Evolutionary conservation across 1,140 invertebrate species (phyloP).

Genomic region (Drosophila ficusphila): DNA sequence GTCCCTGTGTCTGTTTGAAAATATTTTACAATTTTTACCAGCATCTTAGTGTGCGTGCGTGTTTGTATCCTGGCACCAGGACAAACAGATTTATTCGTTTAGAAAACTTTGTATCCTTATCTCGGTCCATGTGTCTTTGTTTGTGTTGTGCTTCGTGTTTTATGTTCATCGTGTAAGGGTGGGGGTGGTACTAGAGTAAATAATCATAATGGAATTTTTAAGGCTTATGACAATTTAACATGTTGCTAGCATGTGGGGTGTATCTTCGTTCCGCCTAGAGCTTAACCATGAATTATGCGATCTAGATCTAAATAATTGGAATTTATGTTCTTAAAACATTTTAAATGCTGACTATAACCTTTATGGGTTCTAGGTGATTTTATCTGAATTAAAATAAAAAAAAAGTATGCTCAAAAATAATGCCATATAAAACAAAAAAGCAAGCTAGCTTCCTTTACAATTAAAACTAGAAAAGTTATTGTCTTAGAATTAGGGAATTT

Average conservation of each 20-base stretch:
- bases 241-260: conserved; percentile 19
- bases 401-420: neutral
- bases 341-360: too few species aligned
- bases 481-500: too few species aligned
- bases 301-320: conserved; percentile 52
- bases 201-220: conserved; percentile 82
- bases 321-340: conserved; percentile 56
- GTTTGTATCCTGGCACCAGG: conserved; percentile 63
- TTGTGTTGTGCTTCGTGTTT: conserved; percentile 59
- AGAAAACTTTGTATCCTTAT: conserved; percentile 80
- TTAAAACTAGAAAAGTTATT: too few species aligned
- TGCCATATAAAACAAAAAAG: too few species aligned
- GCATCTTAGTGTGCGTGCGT: conserved; percentile 24
- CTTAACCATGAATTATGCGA: conserved; percentile 57
- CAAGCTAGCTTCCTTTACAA: too few species aligned
- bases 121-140: conserved; percentile 51
- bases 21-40: conserved; percentile 78
- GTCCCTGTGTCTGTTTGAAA: conserved; percentile 45
- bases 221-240: conserved; percentile 78
- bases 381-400: too few species aligned
- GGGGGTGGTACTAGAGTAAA: conserved; percentile 61
- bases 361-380: too few species aligned
- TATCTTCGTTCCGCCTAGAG: conserved; percentile 23
- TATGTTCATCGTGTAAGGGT: conserved; percentile 41
- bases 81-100: conserved; percentile 80